A percentile compares a stretch with the other conserved stretches of the same genome.
These are phyloP conservation scores for Melolontha melolontha DNA, from an alignment of 2,888 invertebrate genomes.

Conservation along the genomic window DNA sequence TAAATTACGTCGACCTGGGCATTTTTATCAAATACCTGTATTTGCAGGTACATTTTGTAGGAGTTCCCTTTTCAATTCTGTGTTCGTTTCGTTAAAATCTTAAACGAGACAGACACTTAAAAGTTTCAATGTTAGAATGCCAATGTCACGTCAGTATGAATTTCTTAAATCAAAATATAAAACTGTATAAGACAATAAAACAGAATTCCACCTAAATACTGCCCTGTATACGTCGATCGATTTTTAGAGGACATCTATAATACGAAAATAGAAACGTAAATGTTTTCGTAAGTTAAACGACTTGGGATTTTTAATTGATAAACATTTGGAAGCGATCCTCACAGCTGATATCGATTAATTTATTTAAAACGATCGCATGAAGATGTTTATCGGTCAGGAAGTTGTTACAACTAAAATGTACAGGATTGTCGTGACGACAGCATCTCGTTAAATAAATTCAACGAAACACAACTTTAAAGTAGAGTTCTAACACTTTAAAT, in stretches of 20 bases:
- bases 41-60: no score
- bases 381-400: constrained; percentile 14
- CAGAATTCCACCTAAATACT: no score
- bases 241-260: not conserved
- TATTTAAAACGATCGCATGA: not conserved
- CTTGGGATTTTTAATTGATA: constrained; percentile 15
- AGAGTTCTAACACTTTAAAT: not conserved
- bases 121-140: no score
- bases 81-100: no score
- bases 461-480: constrained; percentile 2
- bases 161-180: no score
- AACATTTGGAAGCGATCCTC: constrained; percentile 8
- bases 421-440: not conserved
- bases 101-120: no score
- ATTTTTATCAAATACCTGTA: no score
- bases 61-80: no score
- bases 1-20: no score
- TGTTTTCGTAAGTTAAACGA: constrained; percentile 2
- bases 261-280: not conserved
- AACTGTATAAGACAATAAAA: no score
- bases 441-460: not conserved
- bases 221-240: not conserved
- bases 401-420: constrained; percentile 1
- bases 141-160: no score
- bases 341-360: constrained; percentile 16